Percentiles rank a stretch among this genome's conserved stretches.
phyloP scores from a whole-genome alignment of 1,140 invertebrate species.

The Seison nebaliae region DNA sequence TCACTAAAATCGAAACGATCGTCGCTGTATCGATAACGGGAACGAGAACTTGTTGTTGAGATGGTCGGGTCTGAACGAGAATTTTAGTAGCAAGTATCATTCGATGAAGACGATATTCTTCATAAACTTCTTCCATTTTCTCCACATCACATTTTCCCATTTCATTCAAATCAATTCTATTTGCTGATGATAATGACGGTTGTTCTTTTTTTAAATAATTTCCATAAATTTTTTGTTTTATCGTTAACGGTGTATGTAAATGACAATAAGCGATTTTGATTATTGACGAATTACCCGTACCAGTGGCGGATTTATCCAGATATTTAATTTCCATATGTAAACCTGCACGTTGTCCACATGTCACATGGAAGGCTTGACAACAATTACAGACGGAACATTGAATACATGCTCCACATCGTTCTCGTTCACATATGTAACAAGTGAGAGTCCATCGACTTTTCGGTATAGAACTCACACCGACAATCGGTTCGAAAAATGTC shows the following conservation, averaged over 20 bases:
- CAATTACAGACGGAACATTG: conserved; percentile 87
- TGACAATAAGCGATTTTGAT: conserved; percentile 90
- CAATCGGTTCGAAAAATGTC: conserved; percentile 70
- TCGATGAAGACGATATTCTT: conserved; percentile 35
- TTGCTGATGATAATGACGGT: background rate
- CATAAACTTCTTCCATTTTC: conserved; percentile 27
- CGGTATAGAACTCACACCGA: conserved; percentile 80
- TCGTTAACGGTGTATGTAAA: conserved; percentile 46
- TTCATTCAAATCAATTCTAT: conserved; percentile 16
- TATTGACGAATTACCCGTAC: no score
- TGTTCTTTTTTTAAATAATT: background rate
- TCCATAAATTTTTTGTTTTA: background rate
- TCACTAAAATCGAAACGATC: conserved; percentile 4
- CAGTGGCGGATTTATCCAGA: conserved; percentile 27
- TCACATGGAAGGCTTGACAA: conserved; percentile 88
- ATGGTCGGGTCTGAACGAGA: conserved; percentile 53
- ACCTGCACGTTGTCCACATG: conserved; percentile 84
- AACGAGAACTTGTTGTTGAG: conserved; percentile 63
- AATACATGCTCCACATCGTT: conserved; percentile 73
- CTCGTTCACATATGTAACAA: conserved; percentile 83
- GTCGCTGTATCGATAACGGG: conserved; percentile 41
- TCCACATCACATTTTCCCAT: conserved; percentile 20
- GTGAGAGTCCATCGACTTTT: conserved; percentile 69
- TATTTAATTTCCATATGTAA: conserved; percentile 83
- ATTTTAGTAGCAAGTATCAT: conserved; percentile 50